Percentiles rank a stretch among this genome's conserved stretches.
phyloP scores from a whole-genome alignment of 2,888 invertebrate species.

The Pogonocherus hispidulus region DNA sequence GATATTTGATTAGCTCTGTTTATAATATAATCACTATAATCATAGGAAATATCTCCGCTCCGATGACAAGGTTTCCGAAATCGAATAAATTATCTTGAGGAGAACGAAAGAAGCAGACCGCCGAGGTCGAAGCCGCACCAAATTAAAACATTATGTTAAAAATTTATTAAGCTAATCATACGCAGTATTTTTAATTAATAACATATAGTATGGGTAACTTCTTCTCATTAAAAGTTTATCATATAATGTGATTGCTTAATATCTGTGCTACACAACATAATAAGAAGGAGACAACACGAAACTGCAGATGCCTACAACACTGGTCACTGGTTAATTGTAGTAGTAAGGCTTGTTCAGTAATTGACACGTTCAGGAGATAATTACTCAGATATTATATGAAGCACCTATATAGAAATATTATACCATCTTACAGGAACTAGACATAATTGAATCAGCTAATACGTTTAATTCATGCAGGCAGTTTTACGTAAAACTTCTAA shows the following conservation, averaged over 20 bases:
- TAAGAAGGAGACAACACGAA: background rate
- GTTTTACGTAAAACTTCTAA: no score
- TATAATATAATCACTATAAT: slow-evolving; percentile 51
- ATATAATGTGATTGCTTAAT: background rate
- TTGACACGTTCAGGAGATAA: no score
- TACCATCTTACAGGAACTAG: no score
- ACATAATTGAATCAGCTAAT: no score
- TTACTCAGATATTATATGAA: no score
- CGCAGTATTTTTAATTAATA: slow-evolving; percentile 18
- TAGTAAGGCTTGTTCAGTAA: no score
- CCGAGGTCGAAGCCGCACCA: slow-evolving; percentile 13
- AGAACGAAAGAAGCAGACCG: slow-evolving; percentile 2
- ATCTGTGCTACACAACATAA: background rate
- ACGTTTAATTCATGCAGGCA: no score
- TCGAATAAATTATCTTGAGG: slow-evolving; percentile 17
- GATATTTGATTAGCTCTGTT: slow-evolving; percentile 60
- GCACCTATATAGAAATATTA: no score
- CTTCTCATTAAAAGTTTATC: slow-evolving; percentile 6
- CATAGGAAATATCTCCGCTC: slow-evolving; percentile 41
- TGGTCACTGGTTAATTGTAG: no score
- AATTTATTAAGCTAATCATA: slow-evolving; percentile 25
- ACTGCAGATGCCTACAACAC: no score
- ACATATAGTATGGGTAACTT: slow-evolving; percentile 4
- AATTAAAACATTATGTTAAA: slow-evolving; percentile 30
- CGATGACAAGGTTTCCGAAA: slow-evolving; percentile 21